Evolutionary conservation across 2,888 invertebrate genomes (phyloP).

Genomic region (Eupithecia pulchellata): DNA sequence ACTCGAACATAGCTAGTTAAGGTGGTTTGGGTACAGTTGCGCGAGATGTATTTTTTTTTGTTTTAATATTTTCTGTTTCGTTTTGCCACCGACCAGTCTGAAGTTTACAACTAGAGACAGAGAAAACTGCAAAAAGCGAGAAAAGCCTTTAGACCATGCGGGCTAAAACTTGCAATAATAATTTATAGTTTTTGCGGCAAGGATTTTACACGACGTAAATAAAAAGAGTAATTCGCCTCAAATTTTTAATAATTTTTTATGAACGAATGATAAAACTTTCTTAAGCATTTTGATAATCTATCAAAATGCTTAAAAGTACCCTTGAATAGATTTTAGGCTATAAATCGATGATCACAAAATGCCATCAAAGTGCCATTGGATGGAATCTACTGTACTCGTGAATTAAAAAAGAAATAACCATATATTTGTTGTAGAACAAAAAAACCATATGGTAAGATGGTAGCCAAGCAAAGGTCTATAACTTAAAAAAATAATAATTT

Average conservation of each 20-base stretch:
- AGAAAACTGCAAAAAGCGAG: not conserved
- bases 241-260: not conserved
- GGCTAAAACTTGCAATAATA: not conserved
- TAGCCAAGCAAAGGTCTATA: no score
- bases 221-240: not conserved
- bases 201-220: not conserved
- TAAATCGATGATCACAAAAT: not conserved
- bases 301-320: no score
- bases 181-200: not conserved
- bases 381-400: not conserved
- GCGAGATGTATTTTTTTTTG: not conserved
- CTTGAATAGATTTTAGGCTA: not conserved
- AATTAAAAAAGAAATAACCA: not conserved
- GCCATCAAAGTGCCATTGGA: not conserved
- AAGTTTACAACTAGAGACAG: not conserved
- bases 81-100: not conserved
- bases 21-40: not conserved
- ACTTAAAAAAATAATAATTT: no score
- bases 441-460: no score
- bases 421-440: not conserved
- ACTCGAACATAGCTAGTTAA: slow-evolving; percentile 41
- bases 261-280: not conserved
- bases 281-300: not conserved
- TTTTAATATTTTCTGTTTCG: not conserved
- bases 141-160: not conserved